These are phyloP conservation scores for Selenia dentaria DNA, from an alignment of 2,888 invertebrate species.

Conservation along the genomic window DNA sequence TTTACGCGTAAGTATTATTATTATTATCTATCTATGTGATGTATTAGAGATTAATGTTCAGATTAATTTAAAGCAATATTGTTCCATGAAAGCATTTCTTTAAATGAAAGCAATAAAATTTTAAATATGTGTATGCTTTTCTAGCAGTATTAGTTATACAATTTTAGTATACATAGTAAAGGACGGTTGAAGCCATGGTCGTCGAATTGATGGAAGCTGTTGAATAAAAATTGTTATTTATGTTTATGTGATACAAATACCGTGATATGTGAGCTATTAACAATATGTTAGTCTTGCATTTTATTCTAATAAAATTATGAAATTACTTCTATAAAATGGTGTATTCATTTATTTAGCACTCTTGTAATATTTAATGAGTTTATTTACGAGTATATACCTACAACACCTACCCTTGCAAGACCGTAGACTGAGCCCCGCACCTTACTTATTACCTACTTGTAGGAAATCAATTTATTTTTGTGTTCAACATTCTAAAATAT, in stretches of 20 bases:
- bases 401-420: too few relatives aligned
- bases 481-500: too few relatives aligned
- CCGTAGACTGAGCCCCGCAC: too few relatives aligned
- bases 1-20: slow-evolving; percentile 61
- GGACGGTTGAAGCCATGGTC: slow-evolving; percentile 25
- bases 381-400: too few relatives aligned
- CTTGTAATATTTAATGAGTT: slow-evolving; percentile 1
- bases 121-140: slow-evolving; percentile 46
- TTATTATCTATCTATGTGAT: slow-evolving; percentile 59
- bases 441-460: too few relatives aligned
- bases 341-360: slow-evolving; percentile 30
- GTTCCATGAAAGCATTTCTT: slow-evolving; percentile 58
- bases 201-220: slow-evolving; percentile 14
- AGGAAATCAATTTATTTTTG: too few relatives aligned
- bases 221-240: slow-evolving; percentile 20
- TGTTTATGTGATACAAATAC: slow-evolving; percentile 38
- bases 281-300: slow-evolving; percentile 42
- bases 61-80: slow-evolving; percentile 65
- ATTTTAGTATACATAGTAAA: slow-evolving; percentile 36
- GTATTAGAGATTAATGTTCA: slow-evolving; percentile 64
- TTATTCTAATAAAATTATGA: slow-evolving; percentile 56
- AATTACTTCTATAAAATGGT: slow-evolving; percentile 39
- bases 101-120: slow-evolving; percentile 65
- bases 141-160: slow-evolving; percentile 48
- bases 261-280: slow-evolving; percentile 36